Evolutionary conservation across 2,888 invertebrate genomes (phyloP).

Genomic region (Mesoligia furuncula): DNA sequence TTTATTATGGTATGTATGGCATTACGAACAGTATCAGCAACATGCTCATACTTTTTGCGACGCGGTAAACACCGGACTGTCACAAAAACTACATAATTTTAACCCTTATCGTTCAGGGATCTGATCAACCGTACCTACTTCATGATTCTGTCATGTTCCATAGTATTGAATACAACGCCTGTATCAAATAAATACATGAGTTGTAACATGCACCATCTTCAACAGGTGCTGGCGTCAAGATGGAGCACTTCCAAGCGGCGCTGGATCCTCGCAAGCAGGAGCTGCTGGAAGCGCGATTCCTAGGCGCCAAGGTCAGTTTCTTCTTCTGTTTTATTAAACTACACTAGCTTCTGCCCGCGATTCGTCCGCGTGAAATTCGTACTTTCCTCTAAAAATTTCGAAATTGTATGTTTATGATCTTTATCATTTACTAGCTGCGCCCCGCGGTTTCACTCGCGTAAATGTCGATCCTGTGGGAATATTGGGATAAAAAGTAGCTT

Average conservation of each 20-base stretch:
- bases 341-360: neutral
- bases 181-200: conserved; percentile 51
- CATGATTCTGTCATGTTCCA: neutral
- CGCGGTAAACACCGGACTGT: neutral
- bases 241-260: conserved; percentile 99
- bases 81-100: neutral
- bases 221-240: conserved; percentile 97
- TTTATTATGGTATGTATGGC: neutral
- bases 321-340: conserved; percentile 27
- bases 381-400: no score
- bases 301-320: conserved; percentile 97
- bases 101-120: neutral
- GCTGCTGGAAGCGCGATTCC: conserved; percentile 99
- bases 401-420: no score
- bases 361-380: no score
- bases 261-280: conserved; percentile 99
- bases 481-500: no score
- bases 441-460: no score
- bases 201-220: conserved; percentile 72
- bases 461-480: no score
- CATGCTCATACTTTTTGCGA: conserved; percentile 13
- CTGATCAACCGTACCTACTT: neutral
- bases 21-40: neutral
- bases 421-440: no score
- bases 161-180: conserved; percentile 42